phyloP scores from a whole-genome alignment of 2,888 invertebrate species.

The Leptothorax acervorum region DNA sequence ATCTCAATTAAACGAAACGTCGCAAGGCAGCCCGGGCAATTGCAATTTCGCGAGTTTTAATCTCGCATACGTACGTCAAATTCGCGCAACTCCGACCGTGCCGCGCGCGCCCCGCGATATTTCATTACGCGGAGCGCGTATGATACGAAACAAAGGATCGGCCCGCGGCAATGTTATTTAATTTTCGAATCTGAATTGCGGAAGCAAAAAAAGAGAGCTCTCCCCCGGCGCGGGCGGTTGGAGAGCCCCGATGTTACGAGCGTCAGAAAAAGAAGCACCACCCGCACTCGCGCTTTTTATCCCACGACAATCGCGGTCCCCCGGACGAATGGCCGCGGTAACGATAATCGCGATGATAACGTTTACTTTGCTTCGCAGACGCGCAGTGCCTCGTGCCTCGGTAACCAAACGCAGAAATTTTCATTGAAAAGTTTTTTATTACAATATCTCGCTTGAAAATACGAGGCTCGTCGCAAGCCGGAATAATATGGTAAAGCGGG shows the following conservation, averaged over 20 bases:
- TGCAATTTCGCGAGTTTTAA: constrained; percentile 53
- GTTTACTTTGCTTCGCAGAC: constrained; percentile 21
- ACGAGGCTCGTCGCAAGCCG: background rate
- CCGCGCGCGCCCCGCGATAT: constrained; percentile 37
- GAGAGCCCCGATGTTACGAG: constrained; percentile 21
- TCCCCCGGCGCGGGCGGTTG: no score
- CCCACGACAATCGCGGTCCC: background rate
- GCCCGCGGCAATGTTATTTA: constrained; percentile 55
- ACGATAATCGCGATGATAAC: constrained; percentile 43
- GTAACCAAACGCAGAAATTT: constrained; percentile 18
- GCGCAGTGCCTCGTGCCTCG: background rate
- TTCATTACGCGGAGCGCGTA: constrained; percentile 53
- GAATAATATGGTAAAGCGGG: constrained; percentile 25
- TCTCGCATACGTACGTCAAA: constrained; percentile 44
- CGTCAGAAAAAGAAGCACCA: constrained; percentile 41
- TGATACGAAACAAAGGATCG: constrained; percentile 57
- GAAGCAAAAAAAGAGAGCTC: constrained; percentile 11
- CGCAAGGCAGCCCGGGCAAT: constrained; percentile 31
- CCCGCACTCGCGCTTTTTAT: constrained; percentile 30
- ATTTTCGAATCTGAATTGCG: constrained; percentile 62
- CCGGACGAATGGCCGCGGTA: background rate
- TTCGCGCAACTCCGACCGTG: constrained; percentile 20
- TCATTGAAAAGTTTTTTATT: constrained; percentile 28
- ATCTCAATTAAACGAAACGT: constrained; percentile 49
- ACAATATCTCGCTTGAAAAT: constrained; percentile 4